Evolutionary conservation across 2,797 vertebrate species (phyloP).

Genomic region (Pteropus rufus): DNA sequence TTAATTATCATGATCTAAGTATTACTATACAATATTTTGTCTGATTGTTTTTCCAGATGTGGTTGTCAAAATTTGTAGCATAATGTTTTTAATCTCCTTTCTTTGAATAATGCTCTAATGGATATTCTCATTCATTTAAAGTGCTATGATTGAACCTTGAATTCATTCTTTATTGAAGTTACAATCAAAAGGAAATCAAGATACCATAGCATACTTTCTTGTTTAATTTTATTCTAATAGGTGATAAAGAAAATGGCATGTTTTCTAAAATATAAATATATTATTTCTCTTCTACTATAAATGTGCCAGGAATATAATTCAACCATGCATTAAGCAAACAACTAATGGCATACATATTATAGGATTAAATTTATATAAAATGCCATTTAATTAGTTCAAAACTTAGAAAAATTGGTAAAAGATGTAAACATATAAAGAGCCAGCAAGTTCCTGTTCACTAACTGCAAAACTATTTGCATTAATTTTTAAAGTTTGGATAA

Average conservation of each 20-base stretch:
- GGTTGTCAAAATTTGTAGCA: background rate
- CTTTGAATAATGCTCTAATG: background rate
- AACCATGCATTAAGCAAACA: background rate
- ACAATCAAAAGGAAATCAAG: background rate
- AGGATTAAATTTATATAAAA: background rate
- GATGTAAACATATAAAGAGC: background rate
- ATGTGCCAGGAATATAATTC: background rate
- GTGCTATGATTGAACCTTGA: background rate
- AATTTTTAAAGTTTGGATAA: background rate
- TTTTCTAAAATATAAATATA: conserved; percentile 30
- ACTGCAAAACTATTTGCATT: background rate
- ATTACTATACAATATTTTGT: background rate
- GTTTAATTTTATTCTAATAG: background rate
- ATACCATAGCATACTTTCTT: background rate
- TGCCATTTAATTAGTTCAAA: background rate
- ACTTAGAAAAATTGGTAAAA: background rate
- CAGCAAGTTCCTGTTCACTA: background rate
- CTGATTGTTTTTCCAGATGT: background rate
- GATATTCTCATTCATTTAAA: background rate
- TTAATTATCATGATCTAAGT: conserved; percentile 5
- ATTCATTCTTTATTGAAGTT: background rate
- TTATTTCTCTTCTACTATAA: background rate
- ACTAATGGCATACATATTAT: background rate
- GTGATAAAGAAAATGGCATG: background rate
- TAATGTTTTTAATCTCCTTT: background rate